phyloP scores from a whole-genome alignment of 2,888 invertebrate genomes.

The Rhodophaea formosa region DNA sequence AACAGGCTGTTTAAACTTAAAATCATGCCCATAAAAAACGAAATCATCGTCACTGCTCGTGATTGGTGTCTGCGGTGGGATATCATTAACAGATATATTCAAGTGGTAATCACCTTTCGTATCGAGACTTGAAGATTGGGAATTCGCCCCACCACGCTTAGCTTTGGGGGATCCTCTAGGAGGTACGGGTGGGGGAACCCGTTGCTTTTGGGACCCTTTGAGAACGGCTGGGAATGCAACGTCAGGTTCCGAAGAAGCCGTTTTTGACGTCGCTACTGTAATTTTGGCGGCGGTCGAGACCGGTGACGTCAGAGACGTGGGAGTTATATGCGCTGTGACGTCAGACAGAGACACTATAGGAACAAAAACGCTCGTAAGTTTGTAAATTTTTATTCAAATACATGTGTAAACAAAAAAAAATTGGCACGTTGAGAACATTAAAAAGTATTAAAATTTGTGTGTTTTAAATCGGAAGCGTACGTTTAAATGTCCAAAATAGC shows the following conservation, averaged over 20 bases:
- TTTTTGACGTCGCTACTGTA: conserved; percentile 53
- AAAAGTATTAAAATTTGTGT: conserved; percentile 53
- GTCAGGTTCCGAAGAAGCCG: conserved; percentile 69
- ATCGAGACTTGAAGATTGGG: conserved; percentile 64
- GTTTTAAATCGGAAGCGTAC: conserved; percentile 58
- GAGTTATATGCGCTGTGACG: conserved; percentile 77
- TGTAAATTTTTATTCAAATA: conserved; percentile 54
- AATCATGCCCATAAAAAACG: conserved; percentile 72
- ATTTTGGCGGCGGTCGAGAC: conserved; percentile 64
- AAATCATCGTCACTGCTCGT: conserved; percentile 73
- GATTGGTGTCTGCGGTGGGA: conserved; percentile 63
- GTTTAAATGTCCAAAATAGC: conserved; percentile 70
- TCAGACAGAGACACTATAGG: conserved; percentile 77
- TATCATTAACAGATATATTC: conserved; percentile 64
- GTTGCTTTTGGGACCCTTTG: conserved; percentile 87
- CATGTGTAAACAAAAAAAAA: conserved; percentile 50
- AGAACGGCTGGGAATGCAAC: conserved; percentile 87
- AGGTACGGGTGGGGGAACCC: conserved; percentile 93
- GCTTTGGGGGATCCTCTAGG: conserved; percentile 89
- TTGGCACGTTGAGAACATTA: conserved; percentile 48
- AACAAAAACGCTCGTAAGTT: conserved; percentile 31
- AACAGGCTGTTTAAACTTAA: conserved; percentile 62
- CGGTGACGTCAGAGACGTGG: conserved; percentile 72
- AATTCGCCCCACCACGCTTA: conserved; percentile 75
- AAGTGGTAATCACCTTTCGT: conserved; percentile 76